These are phyloP conservation scores for Cyphomyrmex costatus DNA, from an alignment of 1,140 invertebrate genomes.

Conservation along the genomic window DNA sequence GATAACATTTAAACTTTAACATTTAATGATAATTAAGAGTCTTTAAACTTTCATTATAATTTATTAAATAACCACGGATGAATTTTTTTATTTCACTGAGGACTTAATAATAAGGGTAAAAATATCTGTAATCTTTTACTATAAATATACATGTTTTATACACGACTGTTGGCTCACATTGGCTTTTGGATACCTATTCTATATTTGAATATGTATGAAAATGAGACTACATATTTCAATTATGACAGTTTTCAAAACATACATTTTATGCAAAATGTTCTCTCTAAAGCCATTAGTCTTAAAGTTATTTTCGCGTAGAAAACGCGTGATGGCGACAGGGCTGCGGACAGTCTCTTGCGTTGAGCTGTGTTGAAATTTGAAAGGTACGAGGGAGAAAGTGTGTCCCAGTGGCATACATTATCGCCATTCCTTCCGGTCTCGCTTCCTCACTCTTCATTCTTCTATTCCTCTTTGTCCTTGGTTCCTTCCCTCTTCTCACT, in stretches of 20 bases:
- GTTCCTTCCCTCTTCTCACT: constrained; percentile 54
- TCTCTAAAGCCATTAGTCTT: constrained; percentile 54
- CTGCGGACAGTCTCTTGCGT: constrained; percentile 52
- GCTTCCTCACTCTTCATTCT: constrained; percentile 36
- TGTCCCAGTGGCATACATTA: constrained; percentile 81
- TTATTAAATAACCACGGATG: no score
- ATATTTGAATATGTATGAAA: background rate
- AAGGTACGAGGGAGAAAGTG: constrained; percentile 59
- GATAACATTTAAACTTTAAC: no score
- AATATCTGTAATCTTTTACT: no score
- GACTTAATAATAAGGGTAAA: no score
- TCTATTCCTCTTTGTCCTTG: constrained; percentile 5
- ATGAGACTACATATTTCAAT: background rate
- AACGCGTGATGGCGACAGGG: background rate
- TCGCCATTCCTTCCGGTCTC: constrained; percentile 68
- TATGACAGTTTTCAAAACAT: constrained; percentile 12
- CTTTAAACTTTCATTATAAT: no score
- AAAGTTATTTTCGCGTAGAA: constrained; percentile 50
- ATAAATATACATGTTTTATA: no score
- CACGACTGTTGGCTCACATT: no score
- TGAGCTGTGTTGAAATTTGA: constrained; percentile 68
- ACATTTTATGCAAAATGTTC: background rate
- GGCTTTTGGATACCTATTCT: no score
- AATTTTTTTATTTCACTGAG: no score
- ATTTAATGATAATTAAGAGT: no score